Evolutionary conservation across 1,140 invertebrate genomes (phyloP).

Genomic region (roundworm (Caenorhabditis elegans)): WBcel235 BX284604.4:10735501-10736000

Average conservation of each 20-base stretch:
- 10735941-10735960: conserved; percentile 40
- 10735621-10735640: not conserved
- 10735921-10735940: not conserved
- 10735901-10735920: conserved; percentile 34
- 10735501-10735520: not conserved
- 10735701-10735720: not conserved
- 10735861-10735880: conserved; percentile 38
- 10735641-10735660: not conserved
- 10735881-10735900: conserved; percentile 41
- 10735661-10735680: not conserved
- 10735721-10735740: not conserved
- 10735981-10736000: too few relatives aligned
- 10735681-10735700: not conserved
- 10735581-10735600: not conserved
- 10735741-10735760: conserved; percentile 30
- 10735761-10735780: conserved; percentile 10
- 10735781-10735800: not conserved
- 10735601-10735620: too few relatives aligned
- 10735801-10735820: conserved; percentile 3
- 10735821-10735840: conserved; percentile 42
- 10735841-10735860: conserved; percentile 48
- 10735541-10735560: not conserved
- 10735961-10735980: conserved; percentile 38
- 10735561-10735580: not conserved
- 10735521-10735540: too few relatives aligned